phyloP scores from a whole-genome alignment of 2,113 vertebrate species.

The Cnemophilus loriae region DNA sequence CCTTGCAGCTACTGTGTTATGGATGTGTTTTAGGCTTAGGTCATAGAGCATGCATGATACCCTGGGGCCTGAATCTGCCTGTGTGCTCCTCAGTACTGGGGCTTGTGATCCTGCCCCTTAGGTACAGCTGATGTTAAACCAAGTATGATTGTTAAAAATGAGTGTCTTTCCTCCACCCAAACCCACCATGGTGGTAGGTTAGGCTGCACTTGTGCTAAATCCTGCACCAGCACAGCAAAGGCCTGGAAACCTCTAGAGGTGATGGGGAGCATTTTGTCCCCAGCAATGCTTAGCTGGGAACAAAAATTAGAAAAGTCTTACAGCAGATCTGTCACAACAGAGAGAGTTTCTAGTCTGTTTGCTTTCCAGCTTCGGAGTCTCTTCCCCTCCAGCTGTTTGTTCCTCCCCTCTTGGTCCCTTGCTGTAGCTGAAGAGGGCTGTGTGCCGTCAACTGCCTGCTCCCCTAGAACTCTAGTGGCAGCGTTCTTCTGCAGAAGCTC shows the following conservation, averaged over 20 bases:
- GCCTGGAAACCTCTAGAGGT: neutral
- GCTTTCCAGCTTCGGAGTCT: neutral
- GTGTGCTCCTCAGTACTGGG: neutral
- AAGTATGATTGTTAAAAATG: neutral
- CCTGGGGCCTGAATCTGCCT: neutral
- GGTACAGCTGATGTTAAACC: neutral
- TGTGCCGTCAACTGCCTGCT: neutral
- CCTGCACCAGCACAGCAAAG: neutral
- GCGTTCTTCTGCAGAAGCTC: neutral
- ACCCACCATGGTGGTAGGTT: neutral
- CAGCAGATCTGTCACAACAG: neutral
- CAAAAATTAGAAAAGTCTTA: neutral
- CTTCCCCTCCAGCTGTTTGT: neutral
- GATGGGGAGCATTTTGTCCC: too few species aligned
- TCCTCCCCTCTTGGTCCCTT: neutral
- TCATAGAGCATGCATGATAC: neutral
- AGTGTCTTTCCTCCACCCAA: neutral
- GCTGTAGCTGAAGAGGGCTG: neutral
- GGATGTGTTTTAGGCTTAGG: neutral
- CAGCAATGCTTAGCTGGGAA: neutral
- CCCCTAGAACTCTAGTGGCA: neutral
- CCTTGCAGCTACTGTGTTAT: rapidly evolving
- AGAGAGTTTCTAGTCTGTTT: neutral
- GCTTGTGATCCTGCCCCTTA: neutral
- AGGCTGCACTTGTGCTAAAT: neutral